Evolutionary conservation across 2,113 vertebrate species (phyloP).

Genomic region (Thunnus thynnus): DNA sequence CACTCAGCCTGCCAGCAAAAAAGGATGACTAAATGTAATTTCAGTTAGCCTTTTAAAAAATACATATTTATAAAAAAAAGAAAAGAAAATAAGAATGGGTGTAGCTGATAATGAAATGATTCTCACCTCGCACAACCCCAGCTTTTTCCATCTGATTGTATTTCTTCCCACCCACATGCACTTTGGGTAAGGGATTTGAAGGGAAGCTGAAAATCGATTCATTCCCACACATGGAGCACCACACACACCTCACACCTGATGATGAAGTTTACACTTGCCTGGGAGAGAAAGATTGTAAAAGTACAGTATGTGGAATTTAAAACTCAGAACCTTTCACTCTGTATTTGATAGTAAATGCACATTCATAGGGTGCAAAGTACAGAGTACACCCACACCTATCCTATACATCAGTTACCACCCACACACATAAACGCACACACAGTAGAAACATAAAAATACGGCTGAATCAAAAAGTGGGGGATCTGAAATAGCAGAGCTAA

Average conservation of each 20-base stretch:
- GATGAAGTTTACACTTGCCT: constrained; percentile 25
- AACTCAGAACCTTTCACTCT: not conserved
- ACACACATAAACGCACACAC: not conserved
- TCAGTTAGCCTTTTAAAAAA: no score
- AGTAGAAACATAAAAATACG: not conserved
- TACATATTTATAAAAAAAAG: not conserved
- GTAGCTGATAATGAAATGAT: not conserved
- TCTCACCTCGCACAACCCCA: not conserved
- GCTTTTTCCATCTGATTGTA: constrained; percentile 3
- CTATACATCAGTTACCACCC: not conserved
- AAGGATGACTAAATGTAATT: no score
- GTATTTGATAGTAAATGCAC: not conserved
- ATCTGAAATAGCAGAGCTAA: constrained; percentile 1
- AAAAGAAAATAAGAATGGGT: not conserved
- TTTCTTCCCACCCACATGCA: not conserved
- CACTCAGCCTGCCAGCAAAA: no score
- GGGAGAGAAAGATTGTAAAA: constrained; percentile 1
- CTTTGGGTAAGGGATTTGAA: constrained; percentile 14
- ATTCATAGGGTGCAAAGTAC: not conserved
- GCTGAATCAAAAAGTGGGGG: not conserved
- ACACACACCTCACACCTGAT: constrained; percentile 20
- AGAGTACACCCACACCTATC: not conserved
- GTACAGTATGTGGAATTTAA: not conserved
- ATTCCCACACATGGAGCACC: constrained; percentile 24
- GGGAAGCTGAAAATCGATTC: constrained; percentile 5